Evolutionary conservation across 64 coral and sea anemone genomes (phyloP), one percentile per base, ranked within the genome.

Genomic region (Stichodactyla mertensii): DNA sequence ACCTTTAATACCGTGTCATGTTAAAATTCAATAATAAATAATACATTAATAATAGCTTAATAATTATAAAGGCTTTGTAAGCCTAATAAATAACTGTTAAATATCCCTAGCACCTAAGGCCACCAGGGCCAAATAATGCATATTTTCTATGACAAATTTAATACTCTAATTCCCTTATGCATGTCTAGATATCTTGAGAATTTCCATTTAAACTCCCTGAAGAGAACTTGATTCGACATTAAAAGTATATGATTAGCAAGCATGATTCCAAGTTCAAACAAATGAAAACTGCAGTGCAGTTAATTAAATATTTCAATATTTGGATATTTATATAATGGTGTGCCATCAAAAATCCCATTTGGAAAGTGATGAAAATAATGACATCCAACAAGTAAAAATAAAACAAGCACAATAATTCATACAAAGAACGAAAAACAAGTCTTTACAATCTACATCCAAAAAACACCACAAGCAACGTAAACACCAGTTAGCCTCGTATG

Each of bases 1-100:
- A 82, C 83, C 56, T 85, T 85, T 85, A 85, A 85, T 85, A 64
- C 83, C 55, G 24, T 59, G 83, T 60, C 54, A 85, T 61, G 18
- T 53, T 55, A 7, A 54, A 85, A 85, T 85, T 85, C 27, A 85
- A 85, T 58, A 61, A 85, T 61, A 61, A 85, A 64, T 85, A 61
- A 64, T 64, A 55, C 83, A 61, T 61, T 85, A 58, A 85, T 62
- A 62, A 85, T 64, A 55, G 55, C 10, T 81, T 81, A 7, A 19
- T 58, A 16, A 84, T 55, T 84, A 60, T n/a, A 12, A 31, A 20
- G 82, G 22, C 57, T 85, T 85, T 85, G 19, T 16, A 85, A 85
- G 60, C 83, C 83, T 31, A 58, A 60, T 85, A 85, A 85, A 85
- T 85, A 85, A 82, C 22, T 7, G 80, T 26, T 82, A 26, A 61